Percentiles rank a stretch among this genome's conserved stretches.
Evolutionary conservation across 64 coral and sea anemone genomes (phyloP).

Genomic region (Trachythela sp.): DNA sequence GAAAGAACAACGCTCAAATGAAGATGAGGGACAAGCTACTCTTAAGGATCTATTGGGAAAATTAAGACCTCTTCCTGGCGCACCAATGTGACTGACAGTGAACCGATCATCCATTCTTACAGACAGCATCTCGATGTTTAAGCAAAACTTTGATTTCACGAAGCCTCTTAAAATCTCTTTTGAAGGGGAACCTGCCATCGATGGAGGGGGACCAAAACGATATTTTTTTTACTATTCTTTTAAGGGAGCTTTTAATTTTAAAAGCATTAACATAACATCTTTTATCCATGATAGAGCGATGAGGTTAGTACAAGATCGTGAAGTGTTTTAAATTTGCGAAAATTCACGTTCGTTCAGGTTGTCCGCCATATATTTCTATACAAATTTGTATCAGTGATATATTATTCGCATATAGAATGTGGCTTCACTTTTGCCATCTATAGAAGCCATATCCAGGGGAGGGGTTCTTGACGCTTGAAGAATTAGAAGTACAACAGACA

Average conservation of each 20-base stretch:
- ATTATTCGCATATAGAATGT: no score
- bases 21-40: neutral
- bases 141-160: neutral
- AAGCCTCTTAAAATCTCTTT: neutral
- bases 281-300: no score
- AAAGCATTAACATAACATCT: no score
- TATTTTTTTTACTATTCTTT: neutral
- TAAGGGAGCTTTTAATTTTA: conserved; percentile 4
- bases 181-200: neutral
- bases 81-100: neutral
- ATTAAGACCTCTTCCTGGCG: neutral
- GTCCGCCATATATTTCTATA: no score
- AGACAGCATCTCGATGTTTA: neutral
- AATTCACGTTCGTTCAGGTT: no score
- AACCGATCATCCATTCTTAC: neutral
- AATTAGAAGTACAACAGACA: no score
- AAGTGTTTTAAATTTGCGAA: no score
- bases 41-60: neutral
- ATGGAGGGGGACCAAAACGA: neutral
- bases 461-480: no score
- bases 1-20: neutral
- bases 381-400: no score
- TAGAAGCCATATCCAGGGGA: no score
- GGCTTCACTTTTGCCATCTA: no score
- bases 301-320: no score